Percentiles rank a stretch among this genome's conserved stretches.
phyloP scores from a whole-genome alignment of 2,888 invertebrate species.

The Hemaris fuciformis region DNA sequence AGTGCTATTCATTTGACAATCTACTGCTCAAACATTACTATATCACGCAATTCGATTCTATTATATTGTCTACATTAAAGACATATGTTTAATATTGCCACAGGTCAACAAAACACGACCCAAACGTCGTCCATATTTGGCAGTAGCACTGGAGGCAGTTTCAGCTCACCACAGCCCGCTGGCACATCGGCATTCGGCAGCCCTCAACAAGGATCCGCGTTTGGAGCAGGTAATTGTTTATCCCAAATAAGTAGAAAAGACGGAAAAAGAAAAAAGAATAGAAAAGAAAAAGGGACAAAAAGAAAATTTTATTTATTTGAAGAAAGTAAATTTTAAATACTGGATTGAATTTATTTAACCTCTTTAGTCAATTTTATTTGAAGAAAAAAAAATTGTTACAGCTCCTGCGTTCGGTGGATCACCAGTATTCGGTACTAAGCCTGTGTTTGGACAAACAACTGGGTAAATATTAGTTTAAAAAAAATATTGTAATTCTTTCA shows the following conservation, averaged over 20 bases:
- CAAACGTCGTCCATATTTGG: slow-evolving; percentile 66
- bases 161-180: slow-evolving; percentile 51
- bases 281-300: background rate
- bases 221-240: slow-evolving; percentile 42
- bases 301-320: no score
- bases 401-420: slow-evolving; percentile 68
- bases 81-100: background rate
- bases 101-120: slow-evolving; percentile 64
- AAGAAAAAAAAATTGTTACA: slow-evolving; percentile 26
- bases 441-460: slow-evolving; percentile 64
- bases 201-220: slow-evolving; percentile 42
- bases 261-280: no score
- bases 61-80: no score
- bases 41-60: no score
- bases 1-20: no score
- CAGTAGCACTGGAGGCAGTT: slow-evolving; percentile 56
- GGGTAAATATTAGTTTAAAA: slow-evolving; percentile 38
- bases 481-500: no score
- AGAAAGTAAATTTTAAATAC: no score
- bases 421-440: slow-evolving; percentile 67
- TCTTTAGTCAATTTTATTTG: background rate
- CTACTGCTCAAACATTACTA: no score
- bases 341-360: no score
- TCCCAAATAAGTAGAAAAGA: slow-evolving; percentile 19
- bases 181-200: slow-evolving; percentile 48